Conservation (phyloP, 2,888 invertebrate genomes). For the Meta bourneti region DNA sequence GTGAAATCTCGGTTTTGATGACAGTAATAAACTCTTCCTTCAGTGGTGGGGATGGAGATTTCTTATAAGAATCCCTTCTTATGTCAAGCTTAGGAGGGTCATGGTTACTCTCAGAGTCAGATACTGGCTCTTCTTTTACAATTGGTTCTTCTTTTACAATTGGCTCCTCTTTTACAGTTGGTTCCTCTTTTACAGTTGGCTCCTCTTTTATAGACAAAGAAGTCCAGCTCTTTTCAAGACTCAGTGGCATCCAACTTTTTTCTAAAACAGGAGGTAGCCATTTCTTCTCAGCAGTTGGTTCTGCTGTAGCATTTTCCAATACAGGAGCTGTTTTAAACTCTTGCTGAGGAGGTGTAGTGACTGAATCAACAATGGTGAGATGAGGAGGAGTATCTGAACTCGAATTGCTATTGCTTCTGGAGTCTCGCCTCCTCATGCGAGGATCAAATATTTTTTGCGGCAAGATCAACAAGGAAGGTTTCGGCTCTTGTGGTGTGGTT, state of each 20-base stretch:
- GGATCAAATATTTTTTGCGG: slow-evolving; percentile 27
- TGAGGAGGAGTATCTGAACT: slow-evolving; percentile 68
- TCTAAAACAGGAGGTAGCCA: slow-evolving; percentile 51
- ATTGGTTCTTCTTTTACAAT: background rate
- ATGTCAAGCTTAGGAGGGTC: slow-evolving; percentile 27
- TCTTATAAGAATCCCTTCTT: slow-evolving; percentile 10
- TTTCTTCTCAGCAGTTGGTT: slow-evolving; percentile 28
- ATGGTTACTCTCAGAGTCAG: slow-evolving; percentile 14
- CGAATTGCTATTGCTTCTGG: slow-evolving; percentile 48
- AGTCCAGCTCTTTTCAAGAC: slow-evolving; percentile 18
- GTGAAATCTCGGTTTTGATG: slow-evolving; percentile 15
- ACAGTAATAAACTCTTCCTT: slow-evolving; percentile 52
- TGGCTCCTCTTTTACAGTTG: background rate
- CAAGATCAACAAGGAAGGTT: background rate
- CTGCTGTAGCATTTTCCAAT: slow-evolving; percentile 30
- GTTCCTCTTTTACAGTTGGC: background rate
- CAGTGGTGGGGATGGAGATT: slow-evolving; percentile 13
- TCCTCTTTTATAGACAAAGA: background rate
- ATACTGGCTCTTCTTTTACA: slow-evolving; percentile 23
- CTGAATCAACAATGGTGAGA: slow-evolving; percentile 55
- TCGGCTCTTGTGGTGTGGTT: background rate
- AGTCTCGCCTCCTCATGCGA: slow-evolving; percentile 48
- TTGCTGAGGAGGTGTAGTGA: slow-evolving; percentile 6
- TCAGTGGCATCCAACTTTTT: slow-evolving; percentile 24
- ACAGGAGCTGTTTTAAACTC: slow-evolving; percentile 36